phyloP scores from a whole-genome alignment of 1,140 invertebrate genomes.

The Scaptodrosophila lebanonensis region DNA sequence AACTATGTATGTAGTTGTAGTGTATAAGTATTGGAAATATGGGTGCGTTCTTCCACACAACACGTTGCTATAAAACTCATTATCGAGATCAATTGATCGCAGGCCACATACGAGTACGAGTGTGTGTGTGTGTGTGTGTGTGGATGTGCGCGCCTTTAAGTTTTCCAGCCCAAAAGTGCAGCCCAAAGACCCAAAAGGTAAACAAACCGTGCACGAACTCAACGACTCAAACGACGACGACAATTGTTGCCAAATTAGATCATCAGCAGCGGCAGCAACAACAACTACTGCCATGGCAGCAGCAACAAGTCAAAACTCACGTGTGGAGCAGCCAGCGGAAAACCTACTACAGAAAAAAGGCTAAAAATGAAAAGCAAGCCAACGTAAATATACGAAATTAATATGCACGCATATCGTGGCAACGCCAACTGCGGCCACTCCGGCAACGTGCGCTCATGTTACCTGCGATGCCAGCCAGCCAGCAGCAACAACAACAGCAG shows the following conservation, averaged over 20 bases:
- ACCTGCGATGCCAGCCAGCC: too few species aligned
- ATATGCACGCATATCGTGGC: constrained; percentile 72
- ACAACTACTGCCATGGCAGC: constrained; percentile 9
- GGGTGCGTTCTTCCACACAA: constrained; percentile 53
- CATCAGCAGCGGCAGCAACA: constrained; percentile 54
- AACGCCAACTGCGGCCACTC: too few species aligned
- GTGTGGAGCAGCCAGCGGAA: constrained; percentile 32
- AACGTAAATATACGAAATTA: constrained; percentile 65
- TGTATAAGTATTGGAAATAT: constrained; percentile 32
- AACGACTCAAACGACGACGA: constrained; percentile 59
- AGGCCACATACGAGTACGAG: constrained; percentile 36
- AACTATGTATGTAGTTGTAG: constrained; percentile 10
- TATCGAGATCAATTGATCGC: constrained; percentile 76
- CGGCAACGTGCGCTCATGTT: too few species aligned
- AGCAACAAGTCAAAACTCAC: constrained; percentile 34
- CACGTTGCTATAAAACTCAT: constrained; percentile 59
- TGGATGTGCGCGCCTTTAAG: constrained; percentile 13
- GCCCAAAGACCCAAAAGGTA: constrained; percentile 16
- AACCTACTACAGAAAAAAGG: too few species aligned
- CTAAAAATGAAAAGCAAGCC: constrained; percentile 40
- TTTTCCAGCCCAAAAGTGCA: neutral
- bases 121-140: constrained; percentile 30
- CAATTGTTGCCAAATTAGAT: constrained; percentile 77
- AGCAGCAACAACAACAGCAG: too few species aligned
- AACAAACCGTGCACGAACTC: constrained; percentile 22